Evolutionary conservation across 2,888 invertebrate genomes (phyloP), one percentile per base, ranked within the genome.

Genomic region (Helobdella robusta): DNA sequence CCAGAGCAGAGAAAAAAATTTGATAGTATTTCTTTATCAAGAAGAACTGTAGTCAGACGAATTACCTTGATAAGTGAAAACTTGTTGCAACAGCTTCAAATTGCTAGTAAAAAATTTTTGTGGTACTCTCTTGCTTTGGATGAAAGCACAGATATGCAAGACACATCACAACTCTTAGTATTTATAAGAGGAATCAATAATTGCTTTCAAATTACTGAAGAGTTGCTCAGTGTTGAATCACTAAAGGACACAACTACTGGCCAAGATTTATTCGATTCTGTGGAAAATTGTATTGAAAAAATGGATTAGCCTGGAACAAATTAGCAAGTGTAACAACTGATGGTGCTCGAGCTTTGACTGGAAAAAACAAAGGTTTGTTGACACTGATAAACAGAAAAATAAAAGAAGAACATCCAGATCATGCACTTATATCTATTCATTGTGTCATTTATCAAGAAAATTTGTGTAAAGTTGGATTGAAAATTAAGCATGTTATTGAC

Each of bases 341-440:
- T 46, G 48, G 48, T 4, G 48, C 48, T 2, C 2, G 3, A 4
- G 2, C 8, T 46, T 8, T 46, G 3, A 46, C 48, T 4, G 48
- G 3, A 4, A 46, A 46, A 46, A 2, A 46, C 8, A 34, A 2
- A 4, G 48, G 8, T 4, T 2, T 46, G 2, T 2, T 46, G 48
- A 8, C n/a, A 23, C 23, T 46, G 48, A 46, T 46, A 23, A 46
- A 46, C 23, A 8, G 23, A 20, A 46, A 46, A 46, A 46, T 46
- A 4, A 8, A 46, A 46, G 48, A 46, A 46, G 48, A 46, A 46
- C 2, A 8, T 46, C 48, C 48, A 4, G 2, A 4, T 2, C 48
- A 46, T n/a, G n/a, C n/a, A 11, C 23, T 60, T 8, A 40, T 60
- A 40, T 60, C 34, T 60, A 36, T 36, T 6, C 36, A 60, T 40